A percentile compares a stretch with the other conserved stretches of the same genome.
Evolutionary conservation across 2,888 invertebrate genomes (phyloP).

Genomic region (Pilophorus perplexus): DNA sequence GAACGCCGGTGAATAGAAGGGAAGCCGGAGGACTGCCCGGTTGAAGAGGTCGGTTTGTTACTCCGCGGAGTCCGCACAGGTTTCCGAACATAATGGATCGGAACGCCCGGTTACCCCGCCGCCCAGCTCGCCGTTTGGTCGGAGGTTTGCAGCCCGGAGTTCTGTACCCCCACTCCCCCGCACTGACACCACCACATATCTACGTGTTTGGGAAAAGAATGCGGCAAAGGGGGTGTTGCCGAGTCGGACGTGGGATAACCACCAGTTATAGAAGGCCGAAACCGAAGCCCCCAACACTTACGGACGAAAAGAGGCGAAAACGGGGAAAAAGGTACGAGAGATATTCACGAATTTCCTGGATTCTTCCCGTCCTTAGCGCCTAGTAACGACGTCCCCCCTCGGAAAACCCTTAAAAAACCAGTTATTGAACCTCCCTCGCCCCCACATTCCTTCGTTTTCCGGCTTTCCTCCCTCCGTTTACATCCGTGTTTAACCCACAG

Average conservation of each 20-base stretch:
- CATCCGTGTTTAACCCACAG: neutral
- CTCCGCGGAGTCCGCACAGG: too few species aligned
- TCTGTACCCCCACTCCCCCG: too few species aligned
- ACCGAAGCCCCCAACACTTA: too few species aligned
- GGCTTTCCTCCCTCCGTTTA: neutral
- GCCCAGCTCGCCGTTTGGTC: neutral
- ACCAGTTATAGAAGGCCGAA: too few species aligned
- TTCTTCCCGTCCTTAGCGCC: too few species aligned
- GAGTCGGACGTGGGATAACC: too few species aligned
- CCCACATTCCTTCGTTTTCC: neutral
- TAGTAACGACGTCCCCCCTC: too few species aligned
- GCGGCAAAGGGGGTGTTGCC: neutral
- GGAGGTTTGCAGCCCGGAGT: too few species aligned
- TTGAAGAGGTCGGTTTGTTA: neutral
- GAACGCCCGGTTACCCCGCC: neutral
- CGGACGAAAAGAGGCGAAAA: too few species aligned
- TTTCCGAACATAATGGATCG: neutral
- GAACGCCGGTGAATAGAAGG: neutral
- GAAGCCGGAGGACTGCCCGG: neutral
- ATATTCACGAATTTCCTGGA: neutral
- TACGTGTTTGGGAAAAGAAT: neutral
- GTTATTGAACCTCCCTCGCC: neutral
- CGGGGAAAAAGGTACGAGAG: too few species aligned
- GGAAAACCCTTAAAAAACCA: neutral
- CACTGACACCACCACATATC: too few species aligned